A percentile compares a stretch with the other conserved stretches of the same genome.
Conservation (phyloP, 2,888 invertebrate genomes). For the Napeogenes inachia region DNA sequence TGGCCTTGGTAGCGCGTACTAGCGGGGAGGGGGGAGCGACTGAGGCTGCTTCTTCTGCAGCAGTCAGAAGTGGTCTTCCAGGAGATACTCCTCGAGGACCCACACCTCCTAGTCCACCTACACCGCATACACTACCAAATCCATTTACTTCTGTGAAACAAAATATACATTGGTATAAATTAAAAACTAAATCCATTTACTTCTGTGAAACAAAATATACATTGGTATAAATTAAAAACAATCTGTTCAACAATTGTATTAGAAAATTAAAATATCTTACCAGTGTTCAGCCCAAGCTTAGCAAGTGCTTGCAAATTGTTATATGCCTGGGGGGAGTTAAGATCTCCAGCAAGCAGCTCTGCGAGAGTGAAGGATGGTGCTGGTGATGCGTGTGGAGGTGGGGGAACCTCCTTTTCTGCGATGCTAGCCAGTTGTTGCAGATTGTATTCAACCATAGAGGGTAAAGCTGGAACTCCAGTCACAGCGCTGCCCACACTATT, state of each 20-base stretch:
- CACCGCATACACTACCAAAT: constrained; percentile 61
- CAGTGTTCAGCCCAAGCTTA: constrained; percentile 86
- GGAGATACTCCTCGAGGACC: constrained; percentile 76
- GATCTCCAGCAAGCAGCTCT: constrained; percentile 85
- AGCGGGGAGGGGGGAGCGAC: constrained; percentile 73
- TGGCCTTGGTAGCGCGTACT: constrained; percentile 83
- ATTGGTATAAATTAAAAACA: neutral
- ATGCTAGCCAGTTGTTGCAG: constrained; percentile 89
- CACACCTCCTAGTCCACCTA: constrained; percentile 67
- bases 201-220: constrained; percentile 48
- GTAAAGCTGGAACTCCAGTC: constrained; percentile 56
- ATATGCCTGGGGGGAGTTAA: constrained; percentile 84
- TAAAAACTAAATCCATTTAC: constrained; percentile 72
- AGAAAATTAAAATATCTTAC: constrained; percentile 53
- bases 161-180: neutral
- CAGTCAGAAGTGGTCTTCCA: constrained; percentile 62
- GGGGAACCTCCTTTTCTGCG: constrained; percentile 82
- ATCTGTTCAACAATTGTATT: neutral
- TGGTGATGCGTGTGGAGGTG: constrained; percentile 74
- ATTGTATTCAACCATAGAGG: constrained; percentile 91
- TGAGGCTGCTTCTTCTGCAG: constrained; percentile 65
- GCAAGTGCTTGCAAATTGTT: constrained; percentile 94
- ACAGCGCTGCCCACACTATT: constrained; percentile 51
- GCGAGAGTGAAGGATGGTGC: constrained; percentile 85
- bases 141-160: constrained; percentile 65